A percentile compares a stretch with the other conserved stretches of the same genome.
Conservation (phyloP, 2,797 vertebrate species). For the Chaunax sp. region DNA sequence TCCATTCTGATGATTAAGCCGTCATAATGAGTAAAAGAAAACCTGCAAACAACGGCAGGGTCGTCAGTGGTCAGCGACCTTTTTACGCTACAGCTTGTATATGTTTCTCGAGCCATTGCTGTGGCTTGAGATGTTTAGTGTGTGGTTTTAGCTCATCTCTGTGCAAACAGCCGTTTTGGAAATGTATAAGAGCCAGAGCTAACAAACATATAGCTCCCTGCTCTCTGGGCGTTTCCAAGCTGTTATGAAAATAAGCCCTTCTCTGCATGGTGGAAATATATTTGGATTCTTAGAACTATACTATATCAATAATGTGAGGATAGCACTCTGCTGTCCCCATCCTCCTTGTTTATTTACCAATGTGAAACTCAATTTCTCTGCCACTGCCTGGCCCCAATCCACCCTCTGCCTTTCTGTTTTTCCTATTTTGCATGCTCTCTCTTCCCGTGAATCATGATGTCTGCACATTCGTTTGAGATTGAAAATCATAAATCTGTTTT, state of each 20-base stretch:
- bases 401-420: conserved; percentile 37
- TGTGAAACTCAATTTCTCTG: conserved; percentile 75
- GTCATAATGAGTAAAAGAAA: conserved; percentile 62
- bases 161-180: conserved; percentile 69
- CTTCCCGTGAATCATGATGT: conserved; percentile 57
- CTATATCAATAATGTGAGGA: conserved; percentile 74
- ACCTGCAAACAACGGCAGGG: conserved; percentile 37
- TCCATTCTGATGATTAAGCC: conserved; percentile 64
- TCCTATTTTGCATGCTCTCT: conserved; percentile 50
- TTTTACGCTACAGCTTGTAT: conserved; percentile 26
- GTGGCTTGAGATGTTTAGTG: conserved; percentile 57
- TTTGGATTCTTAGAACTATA: conserved; percentile 71
- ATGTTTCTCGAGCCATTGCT: conserved; percentile 32
- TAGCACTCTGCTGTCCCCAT: conserved; percentile 54
- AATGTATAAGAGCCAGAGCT: conserved; percentile 64
- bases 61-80: conserved; percentile 24
- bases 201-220: conserved; percentile 66
- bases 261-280: conserved; percentile 64
- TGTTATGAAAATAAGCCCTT: conserved; percentile 71
- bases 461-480: conserved; percentile 60
- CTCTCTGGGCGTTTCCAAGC: conserved; percentile 63
- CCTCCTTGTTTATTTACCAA: conserved; percentile 76
- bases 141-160: conserved; percentile 65
- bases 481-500: conserved; percentile 61
- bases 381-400: conserved; percentile 55